phyloP scores from a whole-genome alignment of 2,888 invertebrate genomes.

The Gandaritis pyraliata region DNA sequence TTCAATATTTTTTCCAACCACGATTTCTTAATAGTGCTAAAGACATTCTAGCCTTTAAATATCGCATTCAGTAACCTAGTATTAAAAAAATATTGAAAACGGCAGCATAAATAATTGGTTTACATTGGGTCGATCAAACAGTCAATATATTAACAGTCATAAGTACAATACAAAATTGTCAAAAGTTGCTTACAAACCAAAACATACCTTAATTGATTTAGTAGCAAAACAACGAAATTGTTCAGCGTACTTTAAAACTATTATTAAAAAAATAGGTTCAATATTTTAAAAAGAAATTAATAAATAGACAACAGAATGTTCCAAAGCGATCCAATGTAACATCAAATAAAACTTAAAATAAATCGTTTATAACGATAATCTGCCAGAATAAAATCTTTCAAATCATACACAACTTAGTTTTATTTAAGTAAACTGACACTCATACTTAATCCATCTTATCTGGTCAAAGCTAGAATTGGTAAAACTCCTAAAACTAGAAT shows the following conservation, averaged over 20 bases:
- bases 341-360: slow-evolving; percentile 39
- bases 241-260: too few species aligned
- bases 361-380: slow-evolving; percentile 61
- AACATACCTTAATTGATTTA: not conserved
- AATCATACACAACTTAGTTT: slow-evolving; percentile 52
- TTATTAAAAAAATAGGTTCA: too few species aligned
- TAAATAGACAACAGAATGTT: not conserved
- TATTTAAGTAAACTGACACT: slow-evolving; percentile 50
- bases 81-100: slow-evolving; percentile 5
- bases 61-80: too few species aligned
- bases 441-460: slow-evolving; percentile 39
- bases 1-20: not conserved
- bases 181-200: not conserved
- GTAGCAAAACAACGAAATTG: too few species aligned
- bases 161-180: not conserved
- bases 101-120: slow-evolving; percentile 8
- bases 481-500: slow-evolving; percentile 28
- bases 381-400: slow-evolving; percentile 63
- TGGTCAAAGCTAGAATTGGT: slow-evolving; percentile 39
- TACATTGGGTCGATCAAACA: slow-evolving; percentile 28
- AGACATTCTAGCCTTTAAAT: not conserved
- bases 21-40: not conserved
- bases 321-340: slow-evolving; percentile 41
- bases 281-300: not conserved
- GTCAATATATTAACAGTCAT: not conserved